phyloP scores from a whole-genome alignment of 2,113 vertebrate species.

The Myxocyprinus asiaticus region DNA sequence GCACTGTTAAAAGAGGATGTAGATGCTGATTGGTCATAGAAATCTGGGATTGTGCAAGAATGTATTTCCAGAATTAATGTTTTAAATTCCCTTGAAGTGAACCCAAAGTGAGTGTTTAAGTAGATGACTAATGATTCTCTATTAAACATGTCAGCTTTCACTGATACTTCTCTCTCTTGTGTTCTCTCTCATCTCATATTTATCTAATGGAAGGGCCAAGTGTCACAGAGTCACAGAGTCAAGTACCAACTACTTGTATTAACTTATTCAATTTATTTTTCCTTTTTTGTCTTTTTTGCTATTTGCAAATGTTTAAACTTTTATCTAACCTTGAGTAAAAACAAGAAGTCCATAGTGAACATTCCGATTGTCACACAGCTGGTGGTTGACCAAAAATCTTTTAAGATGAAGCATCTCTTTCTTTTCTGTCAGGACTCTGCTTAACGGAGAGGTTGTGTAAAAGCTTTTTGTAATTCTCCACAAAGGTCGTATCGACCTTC shows the following conservation, averaged over 20 bases:
- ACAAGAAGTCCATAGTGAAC: constrained; percentile 14
- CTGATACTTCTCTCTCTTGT: background rate
- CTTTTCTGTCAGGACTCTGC: constrained; percentile 7
- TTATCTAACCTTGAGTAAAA: background rate
- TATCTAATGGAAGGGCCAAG: background rate
- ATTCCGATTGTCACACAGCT: constrained; percentile 20
- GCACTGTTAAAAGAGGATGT: background rate
- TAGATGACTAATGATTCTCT: background rate
- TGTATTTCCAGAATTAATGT: background rate
- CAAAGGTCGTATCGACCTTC: constrained; percentile 56
- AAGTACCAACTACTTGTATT: background rate
- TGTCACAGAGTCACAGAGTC: too few relatives aligned
- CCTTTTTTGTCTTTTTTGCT: background rate
- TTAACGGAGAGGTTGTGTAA: constrained; percentile 28
- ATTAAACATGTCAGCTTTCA: background rate
- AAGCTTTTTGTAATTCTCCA: constrained; percentile 38
- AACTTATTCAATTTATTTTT: background rate
- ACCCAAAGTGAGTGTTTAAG: background rate
- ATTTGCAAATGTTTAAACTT: constrained; percentile 19
- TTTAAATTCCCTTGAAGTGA: background rate
- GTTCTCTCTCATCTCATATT: background rate
- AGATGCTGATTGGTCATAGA: constrained; percentile 4
- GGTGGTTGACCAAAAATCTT: constrained; percentile 24
- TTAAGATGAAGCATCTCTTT: background rate
- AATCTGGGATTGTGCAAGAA: background rate